Evolutionary conservation across 2,888 invertebrate genomes (phyloP).

Genomic region (Limnephilus rhombicus): DNA sequence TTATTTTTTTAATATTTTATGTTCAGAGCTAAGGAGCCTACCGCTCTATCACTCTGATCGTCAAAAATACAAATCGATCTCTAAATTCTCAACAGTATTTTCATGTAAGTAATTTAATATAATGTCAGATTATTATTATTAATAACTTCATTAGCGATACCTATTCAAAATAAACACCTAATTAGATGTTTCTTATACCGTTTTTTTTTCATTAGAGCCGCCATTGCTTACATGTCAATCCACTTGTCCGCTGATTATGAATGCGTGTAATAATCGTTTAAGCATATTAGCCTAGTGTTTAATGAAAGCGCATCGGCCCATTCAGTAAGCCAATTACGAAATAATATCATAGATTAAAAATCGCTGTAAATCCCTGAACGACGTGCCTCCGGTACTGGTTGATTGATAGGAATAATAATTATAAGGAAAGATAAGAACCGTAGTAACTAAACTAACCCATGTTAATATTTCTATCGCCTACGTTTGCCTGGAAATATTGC

Average conservation of each 20-base stretch:
- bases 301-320: conserved; percentile 26
- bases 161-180: not conserved
- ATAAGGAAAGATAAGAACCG: not conserved
- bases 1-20: not conserved
- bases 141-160: not conserved
- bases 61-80: not conserved
- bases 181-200: not conserved
- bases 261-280: not conserved
- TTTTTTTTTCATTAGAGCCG: not conserved
- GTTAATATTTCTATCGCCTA: not conserved
- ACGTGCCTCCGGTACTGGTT: conserved; percentile 2
- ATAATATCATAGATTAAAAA: conserved; percentile 27
- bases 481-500: not conserved
- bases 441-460: too few species aligned
- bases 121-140: not conserved
- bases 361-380: conserved; percentile 33
- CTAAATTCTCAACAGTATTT: not conserved
- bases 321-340: not conserved
- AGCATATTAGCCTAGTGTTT: conserved; percentile 31
- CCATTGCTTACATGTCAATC: not conserved
- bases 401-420: conserved; percentile 21
- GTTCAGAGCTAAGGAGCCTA: not conserved
- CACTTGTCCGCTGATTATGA: conserved; percentile 7
- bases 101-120: not conserved
- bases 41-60: not conserved